Conservation (phyloP, 2,113 vertebrate species). For the Forbesichthys agassizii region DNA sequence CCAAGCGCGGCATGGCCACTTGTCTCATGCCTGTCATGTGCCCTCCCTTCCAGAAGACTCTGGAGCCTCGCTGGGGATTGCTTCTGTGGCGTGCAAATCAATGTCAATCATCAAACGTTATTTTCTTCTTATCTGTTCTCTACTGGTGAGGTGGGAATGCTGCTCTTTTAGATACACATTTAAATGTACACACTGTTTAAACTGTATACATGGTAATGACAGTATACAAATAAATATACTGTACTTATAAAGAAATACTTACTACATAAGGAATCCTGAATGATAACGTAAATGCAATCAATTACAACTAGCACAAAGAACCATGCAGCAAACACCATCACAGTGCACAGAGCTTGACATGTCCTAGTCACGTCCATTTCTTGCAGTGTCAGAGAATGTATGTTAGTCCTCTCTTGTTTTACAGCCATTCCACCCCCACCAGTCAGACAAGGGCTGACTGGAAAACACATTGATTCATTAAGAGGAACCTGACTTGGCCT, state of each 20-base stretch:
- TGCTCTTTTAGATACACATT: not conserved
- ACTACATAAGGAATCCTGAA: too few relatives aligned
- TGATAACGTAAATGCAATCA: too few relatives aligned
- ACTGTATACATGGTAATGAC: too few relatives aligned
- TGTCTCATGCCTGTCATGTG: constrained; percentile 43
- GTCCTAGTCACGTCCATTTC: too few relatives aligned
- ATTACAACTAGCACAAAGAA: too few relatives aligned
- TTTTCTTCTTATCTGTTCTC: constrained; percentile 24
- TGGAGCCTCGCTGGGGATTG: constrained; percentile 40
- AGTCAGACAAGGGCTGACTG: constrained; percentile 45
- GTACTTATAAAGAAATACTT: too few relatives aligned
- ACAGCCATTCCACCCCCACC: constrained; percentile 20
- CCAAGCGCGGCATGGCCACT: constrained; percentile 37
- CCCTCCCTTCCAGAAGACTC: constrained; percentile 36
- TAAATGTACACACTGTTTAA: not conserved
- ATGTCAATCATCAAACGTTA: constrained; percentile 62
- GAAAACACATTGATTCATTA: constrained; percentile 60
- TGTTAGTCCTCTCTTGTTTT: constrained; percentile 7
- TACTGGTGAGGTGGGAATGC: constrained; percentile 2
- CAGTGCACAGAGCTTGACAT: too few relatives aligned
- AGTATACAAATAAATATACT: too few relatives aligned
- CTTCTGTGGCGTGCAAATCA: constrained; percentile 45
- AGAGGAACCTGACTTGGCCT: constrained; percentile 41
- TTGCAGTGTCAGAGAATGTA: not conserved
- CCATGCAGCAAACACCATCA: too few relatives aligned